Evolutionary conservation across 2,888 invertebrate genomes (phyloP), one percentile per base, ranked within the genome.

Genomic region (Drosophila melanosoma): DNA sequence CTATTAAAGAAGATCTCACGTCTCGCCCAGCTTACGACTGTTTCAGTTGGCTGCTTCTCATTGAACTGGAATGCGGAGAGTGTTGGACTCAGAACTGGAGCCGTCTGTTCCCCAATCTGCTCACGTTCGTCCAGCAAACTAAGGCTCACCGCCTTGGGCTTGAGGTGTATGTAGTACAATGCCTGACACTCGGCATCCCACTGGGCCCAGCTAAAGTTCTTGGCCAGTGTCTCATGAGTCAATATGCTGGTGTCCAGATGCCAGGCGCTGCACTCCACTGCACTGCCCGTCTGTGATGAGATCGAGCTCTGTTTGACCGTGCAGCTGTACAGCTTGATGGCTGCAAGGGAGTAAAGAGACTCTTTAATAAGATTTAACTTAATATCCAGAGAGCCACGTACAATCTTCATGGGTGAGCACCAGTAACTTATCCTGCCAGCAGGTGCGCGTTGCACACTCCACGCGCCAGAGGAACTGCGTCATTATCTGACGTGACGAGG

Each of bases 11-110:
- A 38, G 7, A 23, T 15, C 45, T 45, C 15, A 12, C 8, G 15
- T 8, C 23, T 8, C 23, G 29, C 2, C 26, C 23, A 15, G 20
- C 95, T 91, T 94, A 97, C 97, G 92, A 97, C 97, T 76, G 97
- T 97, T 92, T 97, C 97, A 78, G 97, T 96, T 0, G 97, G 97
- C 84, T 97, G 94, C 91, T 97, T 96, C 51, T 97, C 96, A 89
- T 97, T 97, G 91, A 97, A 97, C 92, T 97, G 97, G 66, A 97
- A 94, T 17, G 97, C 97, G 10, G 97, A 97, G 11, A 98, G 93
- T 0, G 96, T 96, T 8, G 97, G 96, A 54, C 95, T 95, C 61
- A 95, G 93, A 81, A 95, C 94, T n/a, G 94, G 93, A 4, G 83
- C 82, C 1, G 72, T 70, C 32, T 76, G 77, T 33, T 76, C 76